Conservation (phyloP, 2,888 invertebrate species). For the Calephelis perditalis region DNA sequence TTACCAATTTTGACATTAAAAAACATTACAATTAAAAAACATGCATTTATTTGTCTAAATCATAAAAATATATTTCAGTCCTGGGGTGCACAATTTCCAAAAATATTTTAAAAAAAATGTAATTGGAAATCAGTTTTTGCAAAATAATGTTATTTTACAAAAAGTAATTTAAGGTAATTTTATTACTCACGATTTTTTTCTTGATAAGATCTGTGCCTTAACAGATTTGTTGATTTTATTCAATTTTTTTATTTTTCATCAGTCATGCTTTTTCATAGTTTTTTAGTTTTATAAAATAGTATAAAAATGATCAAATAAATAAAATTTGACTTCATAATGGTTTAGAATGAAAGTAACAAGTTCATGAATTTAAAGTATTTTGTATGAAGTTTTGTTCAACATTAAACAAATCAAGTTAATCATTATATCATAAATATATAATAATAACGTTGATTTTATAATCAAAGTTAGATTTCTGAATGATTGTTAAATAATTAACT, state of each 20-base stretch:
- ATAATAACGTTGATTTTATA: conserved; percentile 2
- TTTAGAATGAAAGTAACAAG: too few relatives aligned
- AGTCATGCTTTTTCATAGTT: too few relatives aligned
- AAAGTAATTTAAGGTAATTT: too few relatives aligned
- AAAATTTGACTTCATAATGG: too few relatives aligned
- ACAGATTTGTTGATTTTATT: too few relatives aligned
- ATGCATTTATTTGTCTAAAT: background rate
- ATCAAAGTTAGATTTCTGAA: background rate
- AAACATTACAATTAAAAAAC: too few relatives aligned
- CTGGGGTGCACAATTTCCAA: background rate
- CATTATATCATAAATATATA: background rate
- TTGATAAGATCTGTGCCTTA: too few relatives aligned
- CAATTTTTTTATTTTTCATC: too few relatives aligned
- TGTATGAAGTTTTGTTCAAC: background rate
- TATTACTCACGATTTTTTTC: too few relatives aligned
- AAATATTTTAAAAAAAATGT: background rate
- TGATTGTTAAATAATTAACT: background rate
- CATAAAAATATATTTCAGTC: background rate
- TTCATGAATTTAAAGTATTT: background rate
- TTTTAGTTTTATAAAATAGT: too few relatives aligned
- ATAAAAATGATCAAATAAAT: too few relatives aligned
- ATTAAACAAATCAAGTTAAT: background rate
- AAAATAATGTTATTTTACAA: background rate
- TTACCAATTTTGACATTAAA: too few relatives aligned
- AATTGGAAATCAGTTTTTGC: background rate